phyloP scores from a whole-genome alignment of 2,113 vertebrate genomes.

The Brachypteracias leptosomus region DNA sequence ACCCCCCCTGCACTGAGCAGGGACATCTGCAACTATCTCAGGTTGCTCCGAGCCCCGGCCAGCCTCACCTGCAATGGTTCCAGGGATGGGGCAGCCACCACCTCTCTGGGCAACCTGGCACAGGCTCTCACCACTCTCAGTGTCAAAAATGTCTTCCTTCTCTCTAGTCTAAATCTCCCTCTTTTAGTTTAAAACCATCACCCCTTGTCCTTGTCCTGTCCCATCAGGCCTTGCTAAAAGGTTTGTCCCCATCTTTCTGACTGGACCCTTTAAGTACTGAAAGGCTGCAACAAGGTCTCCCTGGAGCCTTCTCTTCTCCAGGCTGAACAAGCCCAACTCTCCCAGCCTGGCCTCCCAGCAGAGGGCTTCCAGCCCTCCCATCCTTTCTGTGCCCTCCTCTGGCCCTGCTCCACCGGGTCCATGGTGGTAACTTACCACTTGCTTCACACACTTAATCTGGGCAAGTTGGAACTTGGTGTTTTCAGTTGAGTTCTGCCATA shows the following conservation, averaged over 20 bases:
- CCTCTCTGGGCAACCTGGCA: too few relatives aligned
- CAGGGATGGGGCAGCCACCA: too few relatives aligned
- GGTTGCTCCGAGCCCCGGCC: too few relatives aligned
- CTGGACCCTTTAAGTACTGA: not conserved
- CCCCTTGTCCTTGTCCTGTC: not conserved
- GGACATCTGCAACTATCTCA: not conserved
- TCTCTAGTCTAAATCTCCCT: not conserved
- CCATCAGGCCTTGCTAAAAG: not conserved
- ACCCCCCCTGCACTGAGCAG: not conserved
- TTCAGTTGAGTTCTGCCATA: constrained; percentile 88
- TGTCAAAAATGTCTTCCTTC: not conserved
- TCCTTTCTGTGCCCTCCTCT: not conserved
- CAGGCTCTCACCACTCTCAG: too few relatives aligned
- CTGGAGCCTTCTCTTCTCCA: not conserved
- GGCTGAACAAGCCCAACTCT: not conserved
- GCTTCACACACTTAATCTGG: constrained; percentile 84
- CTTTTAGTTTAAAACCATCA: not conserved
- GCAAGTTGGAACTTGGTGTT: constrained; percentile 82
- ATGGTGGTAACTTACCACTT: constrained; percentile 81
- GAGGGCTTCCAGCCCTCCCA: too few relatives aligned
- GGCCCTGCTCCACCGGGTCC: not conserved
- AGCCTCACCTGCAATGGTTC: not conserved
- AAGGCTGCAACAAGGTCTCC: not conserved
- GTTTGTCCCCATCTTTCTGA: not conserved
- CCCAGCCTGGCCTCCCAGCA: too few relatives aligned